Base-by-base conservation (phyloP, 2,113 vertebrate genomes). In the Esox niger region DNA sequence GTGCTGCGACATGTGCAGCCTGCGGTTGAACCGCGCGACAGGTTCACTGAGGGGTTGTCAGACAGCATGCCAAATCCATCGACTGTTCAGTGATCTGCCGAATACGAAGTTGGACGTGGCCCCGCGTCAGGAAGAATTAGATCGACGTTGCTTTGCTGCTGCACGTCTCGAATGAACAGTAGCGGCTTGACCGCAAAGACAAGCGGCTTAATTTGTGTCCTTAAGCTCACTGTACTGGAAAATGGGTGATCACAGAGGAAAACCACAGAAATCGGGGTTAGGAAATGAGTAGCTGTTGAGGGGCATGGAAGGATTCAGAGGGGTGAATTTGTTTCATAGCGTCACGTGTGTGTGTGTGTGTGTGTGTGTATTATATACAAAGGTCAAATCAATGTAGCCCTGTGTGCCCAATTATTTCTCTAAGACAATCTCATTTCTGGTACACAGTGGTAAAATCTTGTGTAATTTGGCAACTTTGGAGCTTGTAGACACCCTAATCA, bases 51-150 rank as follows among this genome's bases (percentile, higher is more conserved):
- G 74, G 32, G 62, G 38, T 2, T 7, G 15, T 13, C 69, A 75
- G 61, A 74, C 75, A 66, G 71, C 55, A 66, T 62, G 74, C 73
- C 43, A 2, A 38, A 70, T 79, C 78, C 78, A 82, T 54, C 70
- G 79, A 70, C 79, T 86, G 17, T 2, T 15, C 11, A 43, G 38
- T 15, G 38, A 85, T 85, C 69, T 89, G 86, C 86, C 86, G 86
- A 89, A 80, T 71, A 76, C 59, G 17, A 68, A 79, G 69, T 85
- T 88, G 27, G 82, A 82, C 80, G 56, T 66, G 78, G 83, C 77
- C 83, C 77, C 78, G 83, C 79, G 82, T 86, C 78, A 81, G 67
- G 79, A 79, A 76, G 80, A 77, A 85, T 84, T 86, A 86, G 83
- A 87, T 89, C 85, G 84, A 47, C 56, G 10, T 64, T 43, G 73